These are phyloP conservation scores for Anoplius nigerrimus DNA, from an alignment of 2,888 invertebrate genomes.

Conservation along the genomic window DNA sequence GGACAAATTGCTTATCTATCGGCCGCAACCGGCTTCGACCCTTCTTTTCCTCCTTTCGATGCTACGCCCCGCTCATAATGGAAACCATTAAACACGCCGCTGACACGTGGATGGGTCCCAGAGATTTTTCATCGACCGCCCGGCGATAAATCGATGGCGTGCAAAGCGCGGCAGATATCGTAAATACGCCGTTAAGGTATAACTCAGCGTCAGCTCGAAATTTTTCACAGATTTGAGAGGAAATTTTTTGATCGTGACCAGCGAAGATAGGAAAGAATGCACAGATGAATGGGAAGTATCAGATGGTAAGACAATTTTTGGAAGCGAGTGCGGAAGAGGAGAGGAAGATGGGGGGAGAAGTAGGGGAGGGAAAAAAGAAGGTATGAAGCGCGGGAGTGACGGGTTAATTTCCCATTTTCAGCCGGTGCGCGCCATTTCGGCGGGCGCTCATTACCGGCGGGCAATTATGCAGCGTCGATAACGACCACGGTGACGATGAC, in stretches of 20 bases:
- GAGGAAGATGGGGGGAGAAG: no score
- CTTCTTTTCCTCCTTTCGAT: slow-evolving; percentile 18
- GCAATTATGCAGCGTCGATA: slow-evolving; percentile 42
- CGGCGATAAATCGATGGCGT: no score
- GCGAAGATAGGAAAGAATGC: no score
- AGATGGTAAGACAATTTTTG: no score
- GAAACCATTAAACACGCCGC: slow-evolving; percentile 66
- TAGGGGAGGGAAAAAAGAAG: background rate
- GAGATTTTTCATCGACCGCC: slow-evolving; percentile 62
- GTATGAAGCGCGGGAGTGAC: background rate
- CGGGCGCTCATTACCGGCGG: slow-evolving; percentile 9
- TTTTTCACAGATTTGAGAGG: no score
- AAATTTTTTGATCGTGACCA: no score
- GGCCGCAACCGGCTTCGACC: slow-evolving; percentile 28
- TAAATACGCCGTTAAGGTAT: no score
- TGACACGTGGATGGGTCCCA: slow-evolving; percentile 60
- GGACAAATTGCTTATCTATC: slow-evolving; percentile 54
- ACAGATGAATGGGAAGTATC: no score
- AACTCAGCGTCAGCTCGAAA: background rate
- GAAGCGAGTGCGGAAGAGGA: no score
- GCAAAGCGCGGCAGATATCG: no score
- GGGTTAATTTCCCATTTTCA: background rate
- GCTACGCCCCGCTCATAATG: slow-evolving; percentile 61
- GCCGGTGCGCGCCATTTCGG: background rate
- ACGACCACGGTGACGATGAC: slow-evolving; percentile 16